Evolutionary conservation across 2,888 invertebrate genomes (phyloP).

Genomic region (Brenthis ino): DNA sequence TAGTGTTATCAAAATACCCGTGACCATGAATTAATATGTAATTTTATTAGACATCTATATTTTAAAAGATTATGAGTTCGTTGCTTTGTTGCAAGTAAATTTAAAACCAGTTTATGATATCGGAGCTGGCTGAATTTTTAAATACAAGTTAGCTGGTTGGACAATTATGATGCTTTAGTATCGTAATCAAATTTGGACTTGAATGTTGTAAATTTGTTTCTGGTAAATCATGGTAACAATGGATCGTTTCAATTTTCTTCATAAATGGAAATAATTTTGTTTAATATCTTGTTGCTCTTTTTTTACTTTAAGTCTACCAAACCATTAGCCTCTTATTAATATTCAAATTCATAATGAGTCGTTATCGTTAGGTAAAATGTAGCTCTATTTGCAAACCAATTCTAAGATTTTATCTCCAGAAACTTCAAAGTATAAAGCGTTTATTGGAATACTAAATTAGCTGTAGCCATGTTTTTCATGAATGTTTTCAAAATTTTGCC

Average conservation of each 20-base stretch:
- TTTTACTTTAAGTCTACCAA: constrained; percentile 2
- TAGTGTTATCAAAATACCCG: constrained; percentile 11
- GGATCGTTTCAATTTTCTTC: background rate
- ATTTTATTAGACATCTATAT: constrained; percentile 18
- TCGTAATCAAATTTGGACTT: background rate
- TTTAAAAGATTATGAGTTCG: constrained; percentile 19
- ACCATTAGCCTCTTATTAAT: constrained; percentile 8
- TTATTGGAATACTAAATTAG: constrained; percentile 28
- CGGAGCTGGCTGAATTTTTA: constrained; percentile 17
- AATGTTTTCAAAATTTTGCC: constrained; percentile 28
- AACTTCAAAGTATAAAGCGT: constrained; percentile 24
- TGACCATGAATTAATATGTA: constrained; percentile 14
- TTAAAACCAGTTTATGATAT: constrained; percentile 19
- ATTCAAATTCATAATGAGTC: constrained; percentile 1
- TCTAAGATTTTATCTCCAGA: constrained; percentile 24
- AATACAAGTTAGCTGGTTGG: constrained; percentile 15
- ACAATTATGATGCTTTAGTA: constrained; percentile 13
- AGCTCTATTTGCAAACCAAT: constrained; percentile 28
- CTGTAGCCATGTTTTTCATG: constrained; percentile 18
- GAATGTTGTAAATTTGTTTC: too few relatives aligned
- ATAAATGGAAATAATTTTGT: background rate
- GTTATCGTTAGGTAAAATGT: constrained; percentile 6
- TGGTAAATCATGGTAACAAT: too few relatives aligned
- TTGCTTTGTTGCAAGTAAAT: constrained; percentile 22
- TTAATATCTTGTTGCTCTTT: background rate